Evolutionary conservation across 2,113 vertebrate species (phyloP).

Genomic region (Pterocles gutturalis): DNA sequence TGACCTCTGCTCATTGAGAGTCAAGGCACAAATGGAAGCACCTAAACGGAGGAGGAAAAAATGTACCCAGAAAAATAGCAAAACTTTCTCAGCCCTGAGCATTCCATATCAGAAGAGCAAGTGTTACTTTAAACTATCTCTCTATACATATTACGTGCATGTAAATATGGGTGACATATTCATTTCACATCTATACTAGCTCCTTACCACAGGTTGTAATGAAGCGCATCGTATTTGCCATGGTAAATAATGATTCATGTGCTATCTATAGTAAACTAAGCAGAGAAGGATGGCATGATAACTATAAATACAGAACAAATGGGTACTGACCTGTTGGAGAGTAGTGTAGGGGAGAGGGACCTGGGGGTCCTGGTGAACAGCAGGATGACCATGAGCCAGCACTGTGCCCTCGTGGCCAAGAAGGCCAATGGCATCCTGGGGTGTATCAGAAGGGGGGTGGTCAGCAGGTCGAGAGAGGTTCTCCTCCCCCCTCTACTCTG

Average conservation of each 20-base stretch:
- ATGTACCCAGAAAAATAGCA: not conserved
- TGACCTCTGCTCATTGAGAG: not conserved
- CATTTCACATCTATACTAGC: not conserved
- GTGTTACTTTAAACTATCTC: not conserved
- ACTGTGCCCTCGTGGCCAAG: too few species aligned
- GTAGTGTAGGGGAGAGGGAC: too few species aligned
- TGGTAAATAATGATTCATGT: not conserved
- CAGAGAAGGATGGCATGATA: not conserved
- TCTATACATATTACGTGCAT: not conserved
- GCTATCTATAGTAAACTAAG: not conserved
- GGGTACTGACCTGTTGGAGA: not conserved
- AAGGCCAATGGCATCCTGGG: too few species aligned
- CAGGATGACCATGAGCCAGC: too few species aligned
- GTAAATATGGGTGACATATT: not conserved
- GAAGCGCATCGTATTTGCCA: not conserved
- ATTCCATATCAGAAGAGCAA: constrained; percentile 21
- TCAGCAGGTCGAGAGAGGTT: too few species aligned
- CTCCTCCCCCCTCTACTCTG: too few species aligned
- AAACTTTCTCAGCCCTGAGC: not conserved
- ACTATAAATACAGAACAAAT: not conserved
- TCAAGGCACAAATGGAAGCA: constrained; percentile 29
- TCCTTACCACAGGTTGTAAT: not conserved
- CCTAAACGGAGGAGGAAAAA: not conserved
- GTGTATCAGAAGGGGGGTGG: too few species aligned
- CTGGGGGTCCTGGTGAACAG: too few species aligned